phyloP scores from a whole-genome alignment of 2,797 vertebrate species.

The Lacerta viridis region DNA sequence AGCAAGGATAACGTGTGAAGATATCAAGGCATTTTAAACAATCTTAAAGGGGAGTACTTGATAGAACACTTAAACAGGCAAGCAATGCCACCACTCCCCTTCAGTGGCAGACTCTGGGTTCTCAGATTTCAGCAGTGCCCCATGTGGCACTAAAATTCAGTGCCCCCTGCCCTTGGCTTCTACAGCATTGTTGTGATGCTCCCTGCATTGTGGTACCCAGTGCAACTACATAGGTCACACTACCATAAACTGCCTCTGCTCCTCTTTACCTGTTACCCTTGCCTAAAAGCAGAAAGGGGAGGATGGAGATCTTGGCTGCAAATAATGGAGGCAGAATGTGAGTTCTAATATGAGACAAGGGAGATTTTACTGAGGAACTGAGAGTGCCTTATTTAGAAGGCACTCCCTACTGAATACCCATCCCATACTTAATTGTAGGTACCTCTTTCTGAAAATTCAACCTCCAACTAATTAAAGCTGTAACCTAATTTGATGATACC shows the following conservation, averaged over 20 bases:
- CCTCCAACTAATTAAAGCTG: background rate
- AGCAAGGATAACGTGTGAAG: background rate
- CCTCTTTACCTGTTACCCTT: too few species aligned
- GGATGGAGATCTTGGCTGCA: background rate
- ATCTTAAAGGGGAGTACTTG: background rate
- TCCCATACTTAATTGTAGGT: too few species aligned
- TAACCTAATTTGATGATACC: background rate
- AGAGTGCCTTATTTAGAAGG: background rate
- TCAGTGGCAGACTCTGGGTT: too few species aligned
- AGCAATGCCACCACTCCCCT: too few species aligned
- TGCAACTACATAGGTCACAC: too few species aligned
- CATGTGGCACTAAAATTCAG: too few species aligned
- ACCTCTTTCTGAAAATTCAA: constrained; percentile 1
- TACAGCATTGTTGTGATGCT: too few species aligned
- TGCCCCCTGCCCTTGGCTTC: background rate
- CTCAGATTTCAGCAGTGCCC: too few species aligned
- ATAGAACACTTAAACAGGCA: too few species aligned
- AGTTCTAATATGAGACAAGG: background rate
- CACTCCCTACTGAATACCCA: background rate
- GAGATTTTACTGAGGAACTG: background rate
- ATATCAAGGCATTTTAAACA: background rate
- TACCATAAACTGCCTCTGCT: background rate
- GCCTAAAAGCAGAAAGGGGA: too few species aligned
- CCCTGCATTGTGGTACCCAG: too few species aligned
- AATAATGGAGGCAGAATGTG: background rate